A percentile compares a stretch with the other conserved stretches of the same genome.
Conservation (phyloP, 2,888 invertebrate genomes). For the Parnassius orleans region DNA sequence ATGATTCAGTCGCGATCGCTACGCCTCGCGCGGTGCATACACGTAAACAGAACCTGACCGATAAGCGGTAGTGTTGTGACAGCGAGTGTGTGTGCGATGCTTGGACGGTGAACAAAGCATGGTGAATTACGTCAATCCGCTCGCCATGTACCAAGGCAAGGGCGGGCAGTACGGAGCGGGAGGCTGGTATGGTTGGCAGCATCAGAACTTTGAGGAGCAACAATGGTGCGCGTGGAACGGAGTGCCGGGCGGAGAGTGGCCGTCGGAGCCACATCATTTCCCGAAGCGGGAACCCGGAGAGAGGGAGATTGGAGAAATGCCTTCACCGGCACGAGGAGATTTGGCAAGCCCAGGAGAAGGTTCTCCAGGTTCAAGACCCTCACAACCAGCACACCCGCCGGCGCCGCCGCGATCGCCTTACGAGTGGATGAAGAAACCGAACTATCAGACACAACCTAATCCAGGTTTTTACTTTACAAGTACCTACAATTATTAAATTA, state of each 20-base stretch:
- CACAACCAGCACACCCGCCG: slow-evolving; percentile 82
- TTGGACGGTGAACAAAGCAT: slow-evolving; percentile 80
- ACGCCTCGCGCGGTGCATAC: slow-evolving; percentile 52
- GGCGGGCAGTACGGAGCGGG: slow-evolving; percentile 72
- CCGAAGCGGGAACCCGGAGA: slow-evolving; percentile 70
- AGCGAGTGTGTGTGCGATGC: slow-evolving; percentile 74
- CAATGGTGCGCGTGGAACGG: slow-evolving; percentile 81
- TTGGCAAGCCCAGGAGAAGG: slow-evolving; percentile 80
- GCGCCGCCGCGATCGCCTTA: slow-evolving; percentile 89
- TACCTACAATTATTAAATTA: slow-evolving; percentile 27
- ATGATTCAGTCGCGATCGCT: slow-evolving; percentile 60
- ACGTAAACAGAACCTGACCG: slow-evolving; percentile 34
- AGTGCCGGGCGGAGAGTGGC: slow-evolving; percentile 69
- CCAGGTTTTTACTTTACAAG: slow-evolving; percentile 83
- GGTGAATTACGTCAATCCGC: slow-evolving; percentile 88
- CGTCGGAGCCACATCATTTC: slow-evolving; percentile 74
- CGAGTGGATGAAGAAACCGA: slow-evolving; percentile 96
- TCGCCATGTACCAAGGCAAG: slow-evolving; percentile 85
- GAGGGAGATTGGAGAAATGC: slow-evolving; percentile 67
- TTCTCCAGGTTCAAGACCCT: slow-evolving; percentile 73
- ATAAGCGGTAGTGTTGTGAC: slow-evolving; percentile 62
- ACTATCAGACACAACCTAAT: slow-evolving; percentile 91
- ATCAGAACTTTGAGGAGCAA: slow-evolving; percentile 79
- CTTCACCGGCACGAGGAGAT: slow-evolving; percentile 75
- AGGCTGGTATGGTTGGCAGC: slow-evolving; percentile 77